These are phyloP conservation scores for Pomacea canaliculata DNA, from an alignment of 2,888 invertebrate species.

Conservation along the genomic window DNA sequence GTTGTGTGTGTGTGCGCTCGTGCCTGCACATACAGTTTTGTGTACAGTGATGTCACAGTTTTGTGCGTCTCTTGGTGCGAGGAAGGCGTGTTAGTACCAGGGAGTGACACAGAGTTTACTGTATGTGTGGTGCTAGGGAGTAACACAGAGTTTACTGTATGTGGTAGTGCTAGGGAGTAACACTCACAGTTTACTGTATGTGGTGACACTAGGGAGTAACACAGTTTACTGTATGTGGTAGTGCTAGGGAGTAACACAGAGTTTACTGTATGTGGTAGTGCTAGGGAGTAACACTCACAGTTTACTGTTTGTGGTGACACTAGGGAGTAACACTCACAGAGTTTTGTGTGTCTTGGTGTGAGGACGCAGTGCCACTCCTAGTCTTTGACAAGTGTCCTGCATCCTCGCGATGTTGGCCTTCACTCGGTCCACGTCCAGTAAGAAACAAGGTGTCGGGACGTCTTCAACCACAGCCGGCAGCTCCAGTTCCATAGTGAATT, in stretches of 20 bases:
- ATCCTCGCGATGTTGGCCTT: slow-evolving; percentile 61
- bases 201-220: too few relatives aligned
- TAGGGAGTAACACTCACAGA: slow-evolving; percentile 45
- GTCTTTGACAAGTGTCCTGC: slow-evolving; percentile 52
- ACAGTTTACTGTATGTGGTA: background rate
- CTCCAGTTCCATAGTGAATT: background rate
- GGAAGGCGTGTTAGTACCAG: too few relatives aligned
- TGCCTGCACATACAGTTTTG: too few relatives aligned
- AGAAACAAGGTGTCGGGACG: slow-evolving; percentile 51
- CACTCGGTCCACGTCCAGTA: slow-evolving; percentile 59
- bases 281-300: background rate
- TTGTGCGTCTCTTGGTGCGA: too few relatives aligned
- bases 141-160: background rate
- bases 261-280: background rate
- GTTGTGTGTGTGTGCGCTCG: background rate
- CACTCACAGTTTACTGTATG: background rate
- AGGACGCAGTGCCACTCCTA: slow-evolving; percentile 62
- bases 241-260: background rate
- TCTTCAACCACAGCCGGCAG: slow-evolving; percentile 35
- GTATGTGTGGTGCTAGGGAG: background rate
- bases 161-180: background rate
- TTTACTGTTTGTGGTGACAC: background rate
- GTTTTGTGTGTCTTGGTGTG: slow-evolving; percentile 70
- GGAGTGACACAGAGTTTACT: background rate
- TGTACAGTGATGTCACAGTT: too few relatives aligned